phyloP scores from a whole-genome alignment of 2,888 invertebrate genomes.

The Drosophila fungiperda region DNA sequence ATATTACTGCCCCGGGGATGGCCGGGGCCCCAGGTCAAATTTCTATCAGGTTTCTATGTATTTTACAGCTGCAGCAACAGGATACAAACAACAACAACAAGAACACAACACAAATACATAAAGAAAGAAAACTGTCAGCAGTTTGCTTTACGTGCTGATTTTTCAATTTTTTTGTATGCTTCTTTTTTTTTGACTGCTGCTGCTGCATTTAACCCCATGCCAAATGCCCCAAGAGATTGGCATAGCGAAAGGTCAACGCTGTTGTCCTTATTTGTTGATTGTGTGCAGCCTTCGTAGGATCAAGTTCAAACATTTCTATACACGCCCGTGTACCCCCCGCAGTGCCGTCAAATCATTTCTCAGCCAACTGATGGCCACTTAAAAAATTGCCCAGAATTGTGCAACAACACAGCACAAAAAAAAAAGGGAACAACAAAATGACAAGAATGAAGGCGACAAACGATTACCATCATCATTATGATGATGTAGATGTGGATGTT shows the following conservation, averaged over 20 bases:
- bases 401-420: slow-evolving; percentile 18
- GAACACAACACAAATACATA: neutral
- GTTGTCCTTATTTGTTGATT: slow-evolving; percentile 55
- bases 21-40: neutral
- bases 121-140: slow-evolving; percentile 25
- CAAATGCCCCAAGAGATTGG: slow-evolving; percentile 23
- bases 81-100: slow-evolving; percentile 2
- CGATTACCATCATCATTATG: slow-evolving; percentile 33
- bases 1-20: slow-evolving; percentile 23
- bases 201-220: slow-evolving; percentile 13
- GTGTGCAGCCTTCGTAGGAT: slow-evolving; percentile 59
- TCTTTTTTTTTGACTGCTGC: neutral
- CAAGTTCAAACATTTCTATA: slow-evolving; percentile 70
- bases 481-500: slow-evolving; percentile 9
- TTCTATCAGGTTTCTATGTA: neutral
- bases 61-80: slow-evolving; percentile 20
- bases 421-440: neutral
- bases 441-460: slow-evolving; percentile 26
- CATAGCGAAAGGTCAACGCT: slow-evolving; percentile 47
- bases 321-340: neutral
- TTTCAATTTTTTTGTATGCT: slow-evolving; percentile 2
- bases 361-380: slow-evolving; percentile 53
- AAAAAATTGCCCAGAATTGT: slow-evolving; percentile 52
- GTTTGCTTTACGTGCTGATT: slow-evolving; percentile 55
- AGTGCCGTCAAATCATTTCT: slow-evolving; percentile 3